phyloP scores from a whole-genome alignment of 2,888 invertebrate genomes.

The Protonemura montana region DNA sequence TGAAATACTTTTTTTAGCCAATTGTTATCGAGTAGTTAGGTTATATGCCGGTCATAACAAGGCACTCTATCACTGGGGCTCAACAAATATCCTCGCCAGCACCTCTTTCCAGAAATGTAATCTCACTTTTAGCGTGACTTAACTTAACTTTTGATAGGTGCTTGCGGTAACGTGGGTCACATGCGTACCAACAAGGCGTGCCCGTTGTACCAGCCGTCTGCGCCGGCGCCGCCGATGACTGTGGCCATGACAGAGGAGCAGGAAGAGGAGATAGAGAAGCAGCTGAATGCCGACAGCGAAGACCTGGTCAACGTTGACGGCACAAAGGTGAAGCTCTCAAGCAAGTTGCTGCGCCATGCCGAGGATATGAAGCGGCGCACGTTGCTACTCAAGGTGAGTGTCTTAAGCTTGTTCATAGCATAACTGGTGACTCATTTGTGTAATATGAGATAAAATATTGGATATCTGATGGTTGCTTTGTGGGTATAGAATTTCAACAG shows the following conservation, averaged over 20 bases:
- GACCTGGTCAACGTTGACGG: constrained; percentile 93
- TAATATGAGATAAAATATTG: too few species aligned
- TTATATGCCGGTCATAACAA: too few species aligned
- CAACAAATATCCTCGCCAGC: too few species aligned
- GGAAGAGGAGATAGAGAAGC: constrained; percentile 77
- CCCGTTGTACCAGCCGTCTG: constrained; percentile 84
- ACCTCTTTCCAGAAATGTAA: background rate
- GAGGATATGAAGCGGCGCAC: constrained; percentile 85
- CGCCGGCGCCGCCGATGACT: constrained; percentile 68
- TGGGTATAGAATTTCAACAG: too few species aligned
- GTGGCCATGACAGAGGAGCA: constrained; percentile 82
- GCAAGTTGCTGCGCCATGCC: constrained; percentile 87
- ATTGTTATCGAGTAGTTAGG: too few species aligned
- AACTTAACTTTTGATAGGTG: background rate
- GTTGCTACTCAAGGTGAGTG: constrained; percentile 68
- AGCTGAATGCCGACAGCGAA: constrained; percentile 80
- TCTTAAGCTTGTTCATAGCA: too few species aligned
- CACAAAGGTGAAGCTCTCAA: constrained; percentile 89
- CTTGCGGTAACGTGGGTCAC: constrained; percentile 62
- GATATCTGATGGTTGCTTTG: too few species aligned
- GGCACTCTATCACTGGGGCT: too few species aligned
- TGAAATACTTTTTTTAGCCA: too few species aligned
- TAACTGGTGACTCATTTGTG: too few species aligned
- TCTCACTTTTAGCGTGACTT: background rate
- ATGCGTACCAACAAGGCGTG: constrained; percentile 97